Base-by-base conservation (phyloP, 2,113 vertebrate species). In the Oryzias melastigma region DNA sequence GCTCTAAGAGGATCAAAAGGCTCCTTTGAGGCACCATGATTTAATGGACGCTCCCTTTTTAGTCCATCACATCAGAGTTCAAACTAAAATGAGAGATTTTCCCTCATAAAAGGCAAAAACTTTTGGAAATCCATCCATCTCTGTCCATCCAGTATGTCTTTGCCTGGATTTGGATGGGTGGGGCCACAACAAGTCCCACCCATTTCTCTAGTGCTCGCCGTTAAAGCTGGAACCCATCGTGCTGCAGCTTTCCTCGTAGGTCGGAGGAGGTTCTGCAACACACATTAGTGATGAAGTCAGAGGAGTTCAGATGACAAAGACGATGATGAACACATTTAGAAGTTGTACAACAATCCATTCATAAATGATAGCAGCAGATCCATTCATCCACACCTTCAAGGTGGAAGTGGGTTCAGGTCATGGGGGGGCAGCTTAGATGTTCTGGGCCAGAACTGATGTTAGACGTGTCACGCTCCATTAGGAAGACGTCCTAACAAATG, bases 231-330 rank as follows among this genome's bases (percentile, higher is more conserved):
- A 88, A 86, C 91, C 88, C 60, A 90, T 89, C 50, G 89, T 88
- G 70, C 93, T 92, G 87, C 96, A 99, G 90, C 96, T 99, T 87
- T 99, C 96, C 80, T 98, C 97, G 0, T 99, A 99, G 16, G 93
- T 93, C 1, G 97, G 97, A 2, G 97, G 97, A 0, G 97, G 95
- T 71, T 99, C 97, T 99, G 91, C 0, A n/a, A 77, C 25, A 65
- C 41, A 81, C 18, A 75, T 35, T 35, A 10, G 29, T 10, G 29
- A 35, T 3, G 8, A 29, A 74, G 17, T 55, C 24, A 35, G 25
- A 44, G 49, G 41, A 12, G 24, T 18, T 18, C 3, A 5, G 17
- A 19, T 42, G 7, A 20, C 6, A 35, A 4, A 4, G 16, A 5
- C n/a, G 4, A 14, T 22, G 5, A 43, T 20, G 52, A 5, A 7